Evolutionary conservation across 2,888 invertebrate genomes (phyloP).

Genomic region (Cantharis rufa): DNA sequence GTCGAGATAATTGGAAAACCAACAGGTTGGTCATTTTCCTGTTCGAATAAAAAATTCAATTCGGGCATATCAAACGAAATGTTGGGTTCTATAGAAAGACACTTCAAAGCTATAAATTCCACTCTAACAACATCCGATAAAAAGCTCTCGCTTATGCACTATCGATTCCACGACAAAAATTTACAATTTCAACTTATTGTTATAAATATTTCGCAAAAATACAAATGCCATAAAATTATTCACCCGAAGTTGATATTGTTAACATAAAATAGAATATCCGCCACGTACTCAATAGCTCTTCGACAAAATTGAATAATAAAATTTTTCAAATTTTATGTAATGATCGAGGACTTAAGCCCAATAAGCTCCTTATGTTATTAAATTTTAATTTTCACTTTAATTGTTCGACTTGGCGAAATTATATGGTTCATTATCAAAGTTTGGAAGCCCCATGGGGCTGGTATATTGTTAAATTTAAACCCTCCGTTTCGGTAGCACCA

Average conservation of each 20-base stretch:
- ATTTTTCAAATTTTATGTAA: background rate
- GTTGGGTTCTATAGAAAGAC: background rate
- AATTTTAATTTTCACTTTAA: background rate
- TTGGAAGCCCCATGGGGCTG: background rate
- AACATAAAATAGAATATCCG: background rate
- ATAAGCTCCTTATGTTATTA: background rate
- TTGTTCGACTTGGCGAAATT: background rate
- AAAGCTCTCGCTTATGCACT: background rate
- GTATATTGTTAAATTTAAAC: background rate
- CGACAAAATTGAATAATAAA: background rate
- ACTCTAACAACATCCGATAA: background rate
- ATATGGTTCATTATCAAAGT: background rate
- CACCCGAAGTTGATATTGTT: background rate
- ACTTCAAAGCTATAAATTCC: background rate
- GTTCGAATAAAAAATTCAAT: background rate
- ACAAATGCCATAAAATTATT: background rate
- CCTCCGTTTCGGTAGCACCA: background rate
- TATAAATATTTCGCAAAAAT: background rate
- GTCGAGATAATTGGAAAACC: background rate
- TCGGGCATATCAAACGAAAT: background rate
- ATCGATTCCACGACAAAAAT: background rate
- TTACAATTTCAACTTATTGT: background rate
- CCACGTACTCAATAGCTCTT: too few relatives aligned
- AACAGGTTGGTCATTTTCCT: background rate
- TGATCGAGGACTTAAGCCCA: background rate